These are phyloP conservation scores for Albula goreensis DNA, from an alignment of 2,113 vertebrate genomes.

Conservation along the genomic window DNA sequence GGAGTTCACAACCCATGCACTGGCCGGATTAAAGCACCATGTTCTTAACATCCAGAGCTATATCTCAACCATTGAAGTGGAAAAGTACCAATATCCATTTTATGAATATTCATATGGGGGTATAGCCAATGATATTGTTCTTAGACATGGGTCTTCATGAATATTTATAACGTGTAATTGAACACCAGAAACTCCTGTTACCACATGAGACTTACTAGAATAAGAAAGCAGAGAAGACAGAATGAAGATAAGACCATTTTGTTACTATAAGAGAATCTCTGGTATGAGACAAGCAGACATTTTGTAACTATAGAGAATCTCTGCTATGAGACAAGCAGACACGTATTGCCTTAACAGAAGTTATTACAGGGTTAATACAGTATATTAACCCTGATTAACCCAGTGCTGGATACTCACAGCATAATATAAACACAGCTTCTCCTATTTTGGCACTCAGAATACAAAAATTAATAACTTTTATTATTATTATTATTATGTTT, in stretches of 20 bases:
- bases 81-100: not conserved
- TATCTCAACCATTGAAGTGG: not conserved
- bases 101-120: not conserved
- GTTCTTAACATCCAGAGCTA: not conserved
- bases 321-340: conserved; percentile 43
- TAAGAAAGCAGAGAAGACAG: not conserved
- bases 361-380: no score
- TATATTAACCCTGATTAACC: not conserved
- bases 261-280: not conserved
- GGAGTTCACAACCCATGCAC: not conserved
- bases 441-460: not conserved
- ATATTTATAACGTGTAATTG: not conserved
- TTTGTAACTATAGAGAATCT: not conserved
- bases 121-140: not conserved
- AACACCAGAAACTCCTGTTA: no score
- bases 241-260: not conserved
- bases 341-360: conserved; percentile 24
- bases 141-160: not conserved
- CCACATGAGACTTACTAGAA: no score
- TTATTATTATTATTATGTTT: not conserved
- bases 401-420: not conserved
- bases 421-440: not conserved
- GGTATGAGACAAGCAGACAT: conserved; percentile 44
- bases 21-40: not conserved
- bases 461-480: no score